Conservation (phyloP, 2,113 vertebrate species). For the Amazona vittata region DNA sequence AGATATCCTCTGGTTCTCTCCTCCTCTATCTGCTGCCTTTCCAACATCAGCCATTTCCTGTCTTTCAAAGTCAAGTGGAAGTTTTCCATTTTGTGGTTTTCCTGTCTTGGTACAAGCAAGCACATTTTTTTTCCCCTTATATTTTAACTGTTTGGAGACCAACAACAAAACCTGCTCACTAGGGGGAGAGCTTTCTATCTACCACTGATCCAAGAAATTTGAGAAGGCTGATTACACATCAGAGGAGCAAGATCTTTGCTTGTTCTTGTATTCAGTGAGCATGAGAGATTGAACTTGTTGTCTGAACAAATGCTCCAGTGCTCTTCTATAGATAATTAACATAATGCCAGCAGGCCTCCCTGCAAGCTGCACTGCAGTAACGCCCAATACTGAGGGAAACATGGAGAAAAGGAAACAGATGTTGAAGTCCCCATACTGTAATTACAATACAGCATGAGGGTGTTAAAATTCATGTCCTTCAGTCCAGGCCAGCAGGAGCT, state of each 20-base stretch:
- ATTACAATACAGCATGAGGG: not conserved
- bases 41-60: not conserved
- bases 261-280: not conserved
- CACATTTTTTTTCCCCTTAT: not conserved
- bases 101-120: not conserved
- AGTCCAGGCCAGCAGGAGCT: not conserved
- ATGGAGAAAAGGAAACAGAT: constrained; percentile 31
- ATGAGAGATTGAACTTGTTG: not conserved
- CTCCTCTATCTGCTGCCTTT: constrained; percentile 22
- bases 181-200: not conserved
- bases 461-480: not conserved
- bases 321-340: constrained; percentile 25
- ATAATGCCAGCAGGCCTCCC: constrained; percentile 15
- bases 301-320: constrained; percentile 20
- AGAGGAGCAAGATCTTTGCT: not conserved
- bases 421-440: not conserved
- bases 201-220: not conserved
- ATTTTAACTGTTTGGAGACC: constrained; percentile 42
- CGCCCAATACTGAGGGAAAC: not conserved
- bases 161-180: not conserved
- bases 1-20: not conserved
- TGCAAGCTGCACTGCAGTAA: constrained; percentile 2
- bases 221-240: not conserved
- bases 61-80: constrained; percentile 38
- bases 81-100: constrained; percentile 26